These are phyloP conservation scores for Grantiella picta DNA, from an alignment of 2,113 vertebrate species.

Conservation along the genomic window DNA sequence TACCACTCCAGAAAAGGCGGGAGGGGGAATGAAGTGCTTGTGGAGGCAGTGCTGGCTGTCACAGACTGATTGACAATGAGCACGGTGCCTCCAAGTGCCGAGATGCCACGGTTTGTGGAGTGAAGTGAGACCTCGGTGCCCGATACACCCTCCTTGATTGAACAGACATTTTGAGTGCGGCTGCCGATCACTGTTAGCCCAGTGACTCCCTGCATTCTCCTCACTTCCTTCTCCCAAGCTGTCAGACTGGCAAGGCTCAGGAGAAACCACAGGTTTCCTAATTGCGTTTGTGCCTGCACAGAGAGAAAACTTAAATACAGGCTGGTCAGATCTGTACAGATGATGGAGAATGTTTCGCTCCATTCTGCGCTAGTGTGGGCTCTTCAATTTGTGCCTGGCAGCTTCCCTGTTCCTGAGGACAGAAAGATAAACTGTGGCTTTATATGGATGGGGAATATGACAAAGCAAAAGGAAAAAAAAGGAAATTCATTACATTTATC, in stretches of 20 bases:
- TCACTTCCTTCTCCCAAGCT: constrained; percentile 52
- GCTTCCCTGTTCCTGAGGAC: neutral
- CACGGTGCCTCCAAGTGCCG: neutral
- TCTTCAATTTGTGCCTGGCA: constrained; percentile 21
- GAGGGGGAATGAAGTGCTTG: neutral
- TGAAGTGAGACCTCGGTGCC: constrained; percentile 17
- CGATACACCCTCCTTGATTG: constrained; percentile 5
- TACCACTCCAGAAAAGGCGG: neutral
- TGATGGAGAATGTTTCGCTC: constrained; percentile 1
- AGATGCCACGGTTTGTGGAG: neutral
- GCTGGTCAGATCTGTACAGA: neutral
- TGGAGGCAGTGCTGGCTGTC: constrained; percentile 20
- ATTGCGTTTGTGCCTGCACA: constrained; percentile 44
- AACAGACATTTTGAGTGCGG: constrained; percentile 12
- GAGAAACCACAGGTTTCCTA: constrained; percentile 64
- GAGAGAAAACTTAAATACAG: constrained; percentile 27
- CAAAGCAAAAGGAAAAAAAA: neutral
- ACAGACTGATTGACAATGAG: constrained; percentile 41
- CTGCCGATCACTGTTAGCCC: constrained; percentile 27
- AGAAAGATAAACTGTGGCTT: constrained; percentile 14
- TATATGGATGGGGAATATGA: neutral
- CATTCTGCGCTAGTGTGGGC: neutral
- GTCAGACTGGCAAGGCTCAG: constrained; percentile 51
- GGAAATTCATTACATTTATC: constrained; percentile 1
- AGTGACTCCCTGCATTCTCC: constrained; percentile 11